Percentiles rank a stretch among this genome's conserved stretches.
These are phyloP conservation scores for Idris sp. DNA, from an alignment of 1,140 invertebrate genomes.

Conservation along the genomic window DNA sequence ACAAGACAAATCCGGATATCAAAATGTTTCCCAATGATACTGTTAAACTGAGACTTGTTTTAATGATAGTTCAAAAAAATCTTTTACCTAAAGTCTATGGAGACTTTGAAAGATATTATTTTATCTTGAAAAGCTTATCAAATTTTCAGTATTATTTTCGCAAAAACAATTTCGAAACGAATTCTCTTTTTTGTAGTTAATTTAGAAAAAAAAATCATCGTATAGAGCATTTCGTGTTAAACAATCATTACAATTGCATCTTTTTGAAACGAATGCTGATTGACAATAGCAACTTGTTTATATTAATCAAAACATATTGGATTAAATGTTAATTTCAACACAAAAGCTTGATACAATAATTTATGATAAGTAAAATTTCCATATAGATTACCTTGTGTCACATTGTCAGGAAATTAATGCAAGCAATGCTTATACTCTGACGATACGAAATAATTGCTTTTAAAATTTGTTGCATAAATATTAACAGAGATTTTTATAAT, in stretches of 20 bases:
- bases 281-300: slow-evolving; percentile 13
- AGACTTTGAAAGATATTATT: no score
- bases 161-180: neutral
- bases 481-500: neutral
- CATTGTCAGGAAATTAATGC: slow-evolving; percentile 22
- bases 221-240: no score
- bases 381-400: slow-evolving; percentile 40
- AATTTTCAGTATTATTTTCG: no score
- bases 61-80: neutral
- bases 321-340: slow-evolving; percentile 27
- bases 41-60: neutral
- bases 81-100: no score
- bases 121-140: no score
- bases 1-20: neutral
- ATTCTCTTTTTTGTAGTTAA: neutral
- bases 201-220: no score
- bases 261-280: no score
- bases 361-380: slow-evolving; percentile 52
- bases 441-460: slow-evolving; percentile 15
- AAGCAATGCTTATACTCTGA: slow-evolving; percentile 18
- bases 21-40: neutral
- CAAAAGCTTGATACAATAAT: slow-evolving; percentile 26
- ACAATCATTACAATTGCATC: no score
- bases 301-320: slow-evolving; percentile 18
- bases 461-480: slow-evolving; percentile 4